These are phyloP conservation scores for Theristus sp. DNA, from an alignment of 2,888 invertebrate genomes.

Conservation along the genomic window DNA sequence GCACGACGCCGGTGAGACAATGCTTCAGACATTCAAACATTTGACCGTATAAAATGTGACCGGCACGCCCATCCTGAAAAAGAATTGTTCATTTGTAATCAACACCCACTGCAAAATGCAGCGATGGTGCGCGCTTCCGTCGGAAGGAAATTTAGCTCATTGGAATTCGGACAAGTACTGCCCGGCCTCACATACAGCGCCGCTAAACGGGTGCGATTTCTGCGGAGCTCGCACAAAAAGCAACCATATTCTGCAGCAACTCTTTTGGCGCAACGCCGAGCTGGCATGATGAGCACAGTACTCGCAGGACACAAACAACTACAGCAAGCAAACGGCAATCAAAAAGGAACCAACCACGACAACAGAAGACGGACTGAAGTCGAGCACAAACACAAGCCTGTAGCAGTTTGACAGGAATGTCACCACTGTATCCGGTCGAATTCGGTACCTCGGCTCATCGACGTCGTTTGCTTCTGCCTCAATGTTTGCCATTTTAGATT, in stretches of 20 bases:
- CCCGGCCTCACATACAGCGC: no score
- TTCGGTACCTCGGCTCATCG: background rate
- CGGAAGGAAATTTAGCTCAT: background rate
- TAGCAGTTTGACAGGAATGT: conserved; percentile 52
- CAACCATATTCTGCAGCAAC: background rate
- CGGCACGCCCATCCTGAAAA: conserved; percentile 30
- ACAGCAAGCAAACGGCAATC: background rate
- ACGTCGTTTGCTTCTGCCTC: no score
- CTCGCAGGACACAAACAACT: background rate
- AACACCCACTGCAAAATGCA: no score
- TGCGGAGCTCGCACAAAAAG: background rate
- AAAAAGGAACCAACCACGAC: conserved; percentile 41
- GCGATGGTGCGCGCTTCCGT: background rate
- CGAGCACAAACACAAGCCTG: conserved; percentile 52
- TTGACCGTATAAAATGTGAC: conserved; percentile 30
- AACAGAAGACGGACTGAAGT: conserved; percentile 55
- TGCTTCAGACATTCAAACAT: conserved; percentile 27
- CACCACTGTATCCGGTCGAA: conserved; percentile 42
- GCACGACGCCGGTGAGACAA: conserved; percentile 29
- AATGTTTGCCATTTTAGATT: background rate
- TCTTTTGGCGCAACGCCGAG: background rate
- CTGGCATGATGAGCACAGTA: background rate
- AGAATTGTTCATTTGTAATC: no score
- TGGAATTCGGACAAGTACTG: no score
- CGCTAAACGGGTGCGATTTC: no score